Conservation (phyloP, 1,140 invertebrate species). For the Heliconius congener region DNA sequence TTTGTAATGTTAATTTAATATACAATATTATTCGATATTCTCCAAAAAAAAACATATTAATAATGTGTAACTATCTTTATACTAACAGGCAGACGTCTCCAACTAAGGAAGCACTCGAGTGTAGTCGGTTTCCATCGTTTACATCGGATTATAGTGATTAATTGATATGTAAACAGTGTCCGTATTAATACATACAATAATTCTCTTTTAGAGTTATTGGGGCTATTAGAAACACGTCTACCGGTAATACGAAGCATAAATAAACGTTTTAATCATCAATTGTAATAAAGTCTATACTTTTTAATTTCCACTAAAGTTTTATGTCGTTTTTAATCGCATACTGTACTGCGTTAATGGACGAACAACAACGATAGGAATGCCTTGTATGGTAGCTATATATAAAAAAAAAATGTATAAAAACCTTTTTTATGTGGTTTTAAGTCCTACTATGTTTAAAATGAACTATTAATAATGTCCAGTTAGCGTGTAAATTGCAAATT, state of each 20-base stretch:
- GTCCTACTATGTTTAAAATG: not conserved
- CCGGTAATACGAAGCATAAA: not conserved
- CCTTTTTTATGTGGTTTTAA: not conserved
- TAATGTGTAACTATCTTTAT: slow-evolving; percentile 30
- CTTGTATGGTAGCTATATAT: no score
- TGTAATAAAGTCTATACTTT: not conserved
- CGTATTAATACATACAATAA: slow-evolving; percentile 25
- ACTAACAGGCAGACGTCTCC: slow-evolving; percentile 44
- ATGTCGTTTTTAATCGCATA: not conserved
- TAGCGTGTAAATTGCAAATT: not conserved
- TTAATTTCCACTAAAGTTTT: not conserved
- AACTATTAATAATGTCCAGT: not conserved
- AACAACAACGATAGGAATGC: no score
- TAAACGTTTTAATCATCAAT: not conserved
- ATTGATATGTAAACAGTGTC: slow-evolving; percentile 47
- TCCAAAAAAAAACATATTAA: no score
- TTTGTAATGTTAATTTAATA: no score
- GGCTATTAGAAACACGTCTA: not conserved
- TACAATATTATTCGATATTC: no score
- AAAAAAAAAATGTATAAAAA: no score
- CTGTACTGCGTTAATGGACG: no score
- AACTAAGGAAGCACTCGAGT: slow-evolving; percentile 62
- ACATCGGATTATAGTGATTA: slow-evolving; percentile 52
- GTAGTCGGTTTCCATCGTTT: slow-evolving; percentile 47
- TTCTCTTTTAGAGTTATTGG: slow-evolving; percentile 17